Evolutionary conservation across 1,140 invertebrate species (phyloP), one percentile per base, ranked within the genome.

Genomic region (Macrocentrus cingulum): DNA sequence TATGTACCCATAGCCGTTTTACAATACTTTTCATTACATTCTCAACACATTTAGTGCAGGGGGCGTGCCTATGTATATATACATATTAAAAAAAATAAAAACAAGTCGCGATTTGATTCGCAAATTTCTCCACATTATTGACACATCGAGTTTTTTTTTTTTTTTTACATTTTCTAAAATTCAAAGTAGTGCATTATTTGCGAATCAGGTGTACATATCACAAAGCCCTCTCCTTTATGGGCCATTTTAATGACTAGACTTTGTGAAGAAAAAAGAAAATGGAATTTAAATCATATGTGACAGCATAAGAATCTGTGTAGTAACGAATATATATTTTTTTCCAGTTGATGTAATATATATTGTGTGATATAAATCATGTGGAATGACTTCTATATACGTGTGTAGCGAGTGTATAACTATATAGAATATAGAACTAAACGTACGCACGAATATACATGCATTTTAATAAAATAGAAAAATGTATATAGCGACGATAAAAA

Each of bases 211-310:
- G 55, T 65, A 68, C 13, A 39, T 64, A n/a, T n/a, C n/a, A n/a
- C n/a, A n/a, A 71, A 70, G 68, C 72, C 71, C 73, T 74, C 70
- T 77, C 73, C 75, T 76, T 75, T 67, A 65, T 75, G 75, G 75
- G 74, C 76, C 75, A 79, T 78, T 77, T 68, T 75, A 49, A 34
- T 34, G 13, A 15, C 36, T 39, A 15, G 36, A 29, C 25, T 29
- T 39, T 4, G 36, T 39, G 6, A 11, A 34, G 29, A 34, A 7
- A 7, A 11, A 34, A 34, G 11, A 11, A 11, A 29, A 29, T 29
- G 4, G 9, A 29, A 29, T 9, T 29, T 29, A 5, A 11, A 39
- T n/a, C 4, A 11, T 39, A 13, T 11, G 36, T 2, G 36, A 15
- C 3, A 39, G 36, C 6, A 34, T 34, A 15, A n/a, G 36, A 39